A percentile compares a stretch with the other conserved stretches of the same genome.
phyloP scores from a whole-genome alignment of 2,113 vertebrate species.

The Catharus bicknelli region DNA sequence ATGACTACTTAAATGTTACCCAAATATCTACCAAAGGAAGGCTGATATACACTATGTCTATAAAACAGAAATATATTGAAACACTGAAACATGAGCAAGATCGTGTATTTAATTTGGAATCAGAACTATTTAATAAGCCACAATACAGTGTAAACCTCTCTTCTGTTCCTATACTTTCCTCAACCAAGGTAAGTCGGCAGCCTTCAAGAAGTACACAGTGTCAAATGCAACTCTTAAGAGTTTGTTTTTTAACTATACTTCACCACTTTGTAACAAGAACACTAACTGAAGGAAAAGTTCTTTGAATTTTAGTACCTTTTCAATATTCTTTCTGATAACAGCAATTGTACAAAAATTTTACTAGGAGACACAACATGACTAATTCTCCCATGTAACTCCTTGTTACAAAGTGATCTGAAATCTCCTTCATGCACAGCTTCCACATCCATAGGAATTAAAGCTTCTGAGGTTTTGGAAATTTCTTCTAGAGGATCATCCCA shows the following conservation, averaged over 20 bases:
- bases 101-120: background rate
- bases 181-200: background rate
- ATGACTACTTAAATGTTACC: background rate
- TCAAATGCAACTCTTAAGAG: background rate
- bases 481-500: conserved; percentile 74
- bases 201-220: background rate
- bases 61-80: no score
- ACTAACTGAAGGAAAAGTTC: background rate
- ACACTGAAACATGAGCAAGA: background rate
- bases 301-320: conserved; percentile 77
- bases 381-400: conserved; percentile 76
- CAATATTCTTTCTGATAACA: conserved; percentile 73
- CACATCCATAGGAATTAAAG: background rate
- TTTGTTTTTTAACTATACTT: background rate
- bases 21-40: background rate
- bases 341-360: conserved; percentile 85
- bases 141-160: background rate
- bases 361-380: conserved; percentile 85
- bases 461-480: conserved; percentile 38
- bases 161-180: background rate
- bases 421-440: conserved; percentile 30
- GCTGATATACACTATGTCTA: background rate
- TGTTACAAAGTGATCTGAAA: conserved; percentile 52
- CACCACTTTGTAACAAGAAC: background rate
- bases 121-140: background rate